phyloP scores from a whole-genome alignment of 2,888 invertebrate genomes.

The Metellina segmentata region DNA sequence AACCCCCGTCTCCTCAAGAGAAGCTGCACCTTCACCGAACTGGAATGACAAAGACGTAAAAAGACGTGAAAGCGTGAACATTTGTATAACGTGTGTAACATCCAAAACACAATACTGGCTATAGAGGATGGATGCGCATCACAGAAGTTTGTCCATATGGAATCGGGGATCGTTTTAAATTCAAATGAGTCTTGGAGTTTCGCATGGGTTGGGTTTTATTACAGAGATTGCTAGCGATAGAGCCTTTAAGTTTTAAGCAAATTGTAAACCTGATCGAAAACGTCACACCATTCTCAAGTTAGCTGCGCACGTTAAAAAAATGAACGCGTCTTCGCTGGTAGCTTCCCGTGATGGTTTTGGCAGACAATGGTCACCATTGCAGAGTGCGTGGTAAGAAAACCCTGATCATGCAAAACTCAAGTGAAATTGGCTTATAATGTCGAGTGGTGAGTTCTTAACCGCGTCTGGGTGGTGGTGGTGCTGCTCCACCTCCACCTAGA shows the following conservation, averaged over 20 bases:
- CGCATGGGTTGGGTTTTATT: conserved; percentile 1
- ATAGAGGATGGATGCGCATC: conserved; percentile 60
- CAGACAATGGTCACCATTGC: not conserved
- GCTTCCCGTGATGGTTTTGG: not conserved
- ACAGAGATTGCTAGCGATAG: not conserved
- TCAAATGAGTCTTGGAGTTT: conserved; percentile 8
- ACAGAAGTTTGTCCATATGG: conserved; percentile 55
- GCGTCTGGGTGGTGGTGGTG: conserved; percentile 24
- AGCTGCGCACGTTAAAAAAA: too few relatives aligned
- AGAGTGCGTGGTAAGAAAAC: not conserved
- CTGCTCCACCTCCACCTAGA: conserved; percentile 3
- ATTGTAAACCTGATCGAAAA: too few relatives aligned
- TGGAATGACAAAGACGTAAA: conserved; percentile 1
- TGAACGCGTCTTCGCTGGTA: too few relatives aligned
- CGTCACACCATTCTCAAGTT: too few relatives aligned
- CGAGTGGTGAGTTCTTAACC: conserved; percentile 32
- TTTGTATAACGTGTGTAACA: not conserved
- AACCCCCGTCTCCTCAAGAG: not conserved
- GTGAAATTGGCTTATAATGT: not conserved
- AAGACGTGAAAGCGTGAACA: conserved; percentile 23
- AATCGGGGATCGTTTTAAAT: conserved; percentile 9
- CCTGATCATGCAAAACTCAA: conserved; percentile 28
- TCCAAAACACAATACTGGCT: conserved; percentile 64
- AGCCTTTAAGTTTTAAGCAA: too few relatives aligned
- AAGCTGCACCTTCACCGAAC: conserved; percentile 38